These are phyloP conservation scores for Nineta flava DNA, from an alignment of 2,888 invertebrate species.

Conservation along the genomic window DNA sequence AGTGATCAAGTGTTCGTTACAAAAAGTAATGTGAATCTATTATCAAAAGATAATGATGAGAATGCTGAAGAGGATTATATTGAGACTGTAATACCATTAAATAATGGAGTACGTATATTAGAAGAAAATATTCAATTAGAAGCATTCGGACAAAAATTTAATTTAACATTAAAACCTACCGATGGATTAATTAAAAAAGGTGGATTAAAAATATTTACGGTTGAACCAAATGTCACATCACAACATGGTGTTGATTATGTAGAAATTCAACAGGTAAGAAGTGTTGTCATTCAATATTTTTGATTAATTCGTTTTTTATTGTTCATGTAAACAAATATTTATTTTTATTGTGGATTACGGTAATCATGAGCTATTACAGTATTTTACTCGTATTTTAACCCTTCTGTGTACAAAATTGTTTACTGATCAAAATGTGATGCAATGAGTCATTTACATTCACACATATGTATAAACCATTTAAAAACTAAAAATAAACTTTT, in stretches of 20 bases:
- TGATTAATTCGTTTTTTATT: background rate
- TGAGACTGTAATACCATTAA: conserved; percentile 10
- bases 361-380: too few species aligned
- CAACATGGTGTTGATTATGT: conserved; percentile 68
- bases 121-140: conserved; percentile 45
- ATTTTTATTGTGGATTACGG: too few species aligned
- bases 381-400: too few species aligned
- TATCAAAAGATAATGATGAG: conserved; percentile 19
- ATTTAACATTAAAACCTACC: conserved; percentile 57
- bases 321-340: background rate
- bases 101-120: conserved; percentile 23
- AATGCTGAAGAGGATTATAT: conserved; percentile 31
- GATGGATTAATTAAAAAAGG: conserved; percentile 62
- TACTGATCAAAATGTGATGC: too few species aligned
- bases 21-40: conserved; percentile 31
- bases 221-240: conserved; percentile 57
- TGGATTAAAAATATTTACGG: conserved; percentile 68
- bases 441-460: too few species aligned
- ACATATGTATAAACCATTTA: too few species aligned
- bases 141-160: conserved; percentile 64
- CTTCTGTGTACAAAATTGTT: too few species aligned
- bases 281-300: conserved; percentile 2
- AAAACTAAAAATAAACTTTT: too few species aligned
- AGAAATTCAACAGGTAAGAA: conserved; percentile 55
- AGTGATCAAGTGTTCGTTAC: background rate